phyloP scores from a whole-genome alignment of 2,113 vertebrate species.

The Ciconia stormi region DNA sequence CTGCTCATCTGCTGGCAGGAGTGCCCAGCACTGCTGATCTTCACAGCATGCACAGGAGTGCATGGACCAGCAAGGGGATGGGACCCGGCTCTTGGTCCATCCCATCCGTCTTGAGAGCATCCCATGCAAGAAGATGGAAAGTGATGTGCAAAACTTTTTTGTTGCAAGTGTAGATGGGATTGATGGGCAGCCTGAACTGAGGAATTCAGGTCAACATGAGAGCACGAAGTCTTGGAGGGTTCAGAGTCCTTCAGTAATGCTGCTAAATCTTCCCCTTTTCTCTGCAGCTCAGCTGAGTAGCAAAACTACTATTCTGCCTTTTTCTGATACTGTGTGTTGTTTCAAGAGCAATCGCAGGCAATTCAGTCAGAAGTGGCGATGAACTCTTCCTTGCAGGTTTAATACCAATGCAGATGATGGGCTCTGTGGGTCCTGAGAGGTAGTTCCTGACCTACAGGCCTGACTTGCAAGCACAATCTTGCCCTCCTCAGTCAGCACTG shows the following conservation, averaged over 20 bases:
- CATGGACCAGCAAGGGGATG: background rate
- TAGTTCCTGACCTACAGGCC: background rate
- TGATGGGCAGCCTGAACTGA: background rate
- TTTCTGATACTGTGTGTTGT: background rate
- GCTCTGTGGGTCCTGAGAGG: background rate
- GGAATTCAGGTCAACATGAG: background rate
- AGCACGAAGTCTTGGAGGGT: background rate
- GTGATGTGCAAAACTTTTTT: background rate
- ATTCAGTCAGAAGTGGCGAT: background rate
- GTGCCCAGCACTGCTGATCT: background rate
- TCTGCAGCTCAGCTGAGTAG: background rate
- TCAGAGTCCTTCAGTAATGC: background rate
- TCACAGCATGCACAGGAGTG: background rate
- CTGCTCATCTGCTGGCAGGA: background rate
- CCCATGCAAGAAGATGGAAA: background rate
- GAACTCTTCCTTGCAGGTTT: background rate
- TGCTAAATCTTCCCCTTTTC: background rate
- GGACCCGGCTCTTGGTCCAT: fast-evolving
- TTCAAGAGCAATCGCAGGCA: background rate
- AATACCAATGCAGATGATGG: background rate
- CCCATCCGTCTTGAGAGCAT: background rate
- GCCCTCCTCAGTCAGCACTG: background rate
- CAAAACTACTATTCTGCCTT: background rate
- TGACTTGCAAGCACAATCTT: background rate
- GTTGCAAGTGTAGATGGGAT: background rate